phyloP scores from a whole-genome alignment of 2,113 vertebrate genomes.

The Leptocoma aspasia region DNA sequence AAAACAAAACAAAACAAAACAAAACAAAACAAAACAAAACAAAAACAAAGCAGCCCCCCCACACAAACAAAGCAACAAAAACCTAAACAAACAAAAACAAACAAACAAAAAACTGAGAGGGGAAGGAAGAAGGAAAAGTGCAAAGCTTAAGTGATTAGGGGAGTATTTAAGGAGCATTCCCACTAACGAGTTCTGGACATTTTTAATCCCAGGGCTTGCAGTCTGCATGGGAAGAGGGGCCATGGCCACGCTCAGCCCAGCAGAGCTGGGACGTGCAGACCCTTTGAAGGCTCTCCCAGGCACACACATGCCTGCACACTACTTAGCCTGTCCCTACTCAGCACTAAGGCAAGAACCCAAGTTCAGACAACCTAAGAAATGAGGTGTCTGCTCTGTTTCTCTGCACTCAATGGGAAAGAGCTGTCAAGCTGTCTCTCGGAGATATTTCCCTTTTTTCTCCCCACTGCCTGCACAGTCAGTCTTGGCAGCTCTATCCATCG shows the following conservation, averaged over 20 bases:
- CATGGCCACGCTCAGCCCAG: accelerated
- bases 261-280: background rate
- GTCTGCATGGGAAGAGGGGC: background rate
- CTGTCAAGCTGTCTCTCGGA: background rate
- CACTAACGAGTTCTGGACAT: background rate
- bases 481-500: background rate
- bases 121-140: background rate
- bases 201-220: background rate
- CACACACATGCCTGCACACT: background rate
- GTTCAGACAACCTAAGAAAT: slow-evolving; percentile 20
- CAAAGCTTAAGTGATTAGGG: background rate
- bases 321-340: background rate
- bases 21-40: background rate
- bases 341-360: background rate
- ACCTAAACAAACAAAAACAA: background rate
- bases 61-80: no score
- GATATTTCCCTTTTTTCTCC: background rate
- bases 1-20: background rate
- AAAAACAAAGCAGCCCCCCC: background rate
- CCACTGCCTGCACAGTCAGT: background rate
- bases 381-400: background rate
- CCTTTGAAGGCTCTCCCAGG: background rate
- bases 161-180: background rate
- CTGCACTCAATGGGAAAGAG: background rate
- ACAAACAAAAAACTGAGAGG: background rate